Evolutionary conservation across 2,888 invertebrate species (phyloP).

Genomic region (Crocallis elinguaria): DNA sequence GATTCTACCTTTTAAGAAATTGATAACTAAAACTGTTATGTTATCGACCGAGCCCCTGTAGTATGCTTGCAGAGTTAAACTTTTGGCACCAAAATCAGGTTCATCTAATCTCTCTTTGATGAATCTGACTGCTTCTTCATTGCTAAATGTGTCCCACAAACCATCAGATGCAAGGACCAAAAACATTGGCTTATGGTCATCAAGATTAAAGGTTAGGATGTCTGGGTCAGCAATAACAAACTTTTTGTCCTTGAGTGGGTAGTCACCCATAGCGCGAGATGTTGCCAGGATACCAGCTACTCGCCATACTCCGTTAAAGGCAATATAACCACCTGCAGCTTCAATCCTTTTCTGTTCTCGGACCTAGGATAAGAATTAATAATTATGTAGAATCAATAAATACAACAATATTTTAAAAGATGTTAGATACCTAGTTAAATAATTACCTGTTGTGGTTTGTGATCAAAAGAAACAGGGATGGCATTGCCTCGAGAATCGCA

Average conservation of each 20-base stretch:
- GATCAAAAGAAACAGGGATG: constrained; percentile 97
- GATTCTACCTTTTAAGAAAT: constrained; percentile 86
- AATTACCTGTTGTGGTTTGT: constrained; percentile 96
- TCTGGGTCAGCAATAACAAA: constrained; percentile 98
- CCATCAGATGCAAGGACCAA: constrained; percentile 97
- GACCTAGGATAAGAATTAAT: constrained; percentile 80
- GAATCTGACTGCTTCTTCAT: constrained; percentile 96
- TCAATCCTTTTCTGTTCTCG: constrained; percentile 96
- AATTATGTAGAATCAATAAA: background rate
- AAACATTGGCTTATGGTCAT: constrained; percentile 94
- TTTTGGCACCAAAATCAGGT: constrained; percentile 95
- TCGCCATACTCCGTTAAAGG: constrained; percentile 98
- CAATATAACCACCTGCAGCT: constrained; percentile 97
- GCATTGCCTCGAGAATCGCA: constrained; percentile 95
- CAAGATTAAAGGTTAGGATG: constrained; percentile 95
- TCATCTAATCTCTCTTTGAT: constrained; percentile 94
- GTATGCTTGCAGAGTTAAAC: constrained; percentile 95
- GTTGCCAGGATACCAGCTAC: constrained; percentile 98
- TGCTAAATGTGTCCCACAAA: constrained; percentile 97
- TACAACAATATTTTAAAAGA: background rate
- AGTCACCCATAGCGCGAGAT: constrained; percentile 97
- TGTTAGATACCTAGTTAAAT: background rate
- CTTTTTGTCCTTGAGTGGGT: constrained; percentile 96
- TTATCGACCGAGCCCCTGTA: constrained; percentile 97
- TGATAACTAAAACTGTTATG: constrained; percentile 96